These are phyloP conservation scores for Hestina assimilis DNA, from an alignment of 1,140 invertebrate species.

Conservation along the genomic window DNA sequence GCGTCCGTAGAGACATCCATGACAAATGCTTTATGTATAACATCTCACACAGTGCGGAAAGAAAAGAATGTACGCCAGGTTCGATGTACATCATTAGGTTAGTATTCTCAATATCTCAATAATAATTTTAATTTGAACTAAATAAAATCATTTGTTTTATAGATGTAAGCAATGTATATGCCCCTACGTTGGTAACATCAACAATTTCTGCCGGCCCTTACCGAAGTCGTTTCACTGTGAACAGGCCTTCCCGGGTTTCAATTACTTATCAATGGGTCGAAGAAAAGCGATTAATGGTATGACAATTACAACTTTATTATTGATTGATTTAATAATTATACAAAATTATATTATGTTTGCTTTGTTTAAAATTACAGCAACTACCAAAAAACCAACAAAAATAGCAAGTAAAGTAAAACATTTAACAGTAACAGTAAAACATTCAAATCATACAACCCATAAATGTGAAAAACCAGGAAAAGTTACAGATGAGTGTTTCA, in stretches of 20 bases:
- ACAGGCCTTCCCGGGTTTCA: conserved; percentile 45
- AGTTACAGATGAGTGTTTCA: conserved; percentile 47
- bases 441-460: conserved; percentile 41
- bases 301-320: too few species aligned
- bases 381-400: not conserved
- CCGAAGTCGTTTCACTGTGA: conserved; percentile 44
- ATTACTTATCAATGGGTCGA: conserved; percentile 47
- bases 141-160: conserved; percentile 4
- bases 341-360: not conserved
- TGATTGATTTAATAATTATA: not conserved
- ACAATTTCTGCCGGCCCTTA: conserved; percentile 49
- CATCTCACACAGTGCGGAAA: conserved; percentile 4
- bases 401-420: conserved; percentile 14
- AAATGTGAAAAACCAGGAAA: conserved; percentile 37
- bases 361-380: conserved; percentile 6
- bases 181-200: conserved; percentile 51
- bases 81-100: conserved; percentile 55
- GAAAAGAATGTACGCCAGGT: conserved; percentile 46
- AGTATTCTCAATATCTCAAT: not conserved
- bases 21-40: conserved; percentile 13
- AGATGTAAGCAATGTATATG: conserved; percentile 59
- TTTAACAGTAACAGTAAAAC: conserved; percentile 23
- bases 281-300: conserved; percentile 20
- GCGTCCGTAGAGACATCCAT: conserved; percentile 3
- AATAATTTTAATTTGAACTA: not conserved